A percentile compares a stretch with the other conserved stretches of the same genome.
Conservation (phyloP, 2,113 vertebrate genomes). For the Stictonetta naevosa region DNA sequence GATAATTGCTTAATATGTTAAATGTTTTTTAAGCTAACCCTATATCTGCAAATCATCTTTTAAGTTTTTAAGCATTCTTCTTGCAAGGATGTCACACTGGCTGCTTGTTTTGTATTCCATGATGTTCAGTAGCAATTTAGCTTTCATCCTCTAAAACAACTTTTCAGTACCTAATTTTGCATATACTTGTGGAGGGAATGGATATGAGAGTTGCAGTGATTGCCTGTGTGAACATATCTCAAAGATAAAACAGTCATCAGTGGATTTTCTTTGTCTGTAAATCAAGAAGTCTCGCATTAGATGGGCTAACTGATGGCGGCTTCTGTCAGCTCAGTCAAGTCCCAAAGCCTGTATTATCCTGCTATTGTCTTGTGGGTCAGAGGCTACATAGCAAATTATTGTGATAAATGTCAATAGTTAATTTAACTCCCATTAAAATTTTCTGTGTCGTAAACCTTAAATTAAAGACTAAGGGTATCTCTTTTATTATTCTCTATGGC, state of each 20-base stretch:
- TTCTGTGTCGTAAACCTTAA: slow-evolving; percentile 57
- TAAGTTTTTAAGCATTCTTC: neutral
- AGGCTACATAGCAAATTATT: slow-evolving; percentile 46
- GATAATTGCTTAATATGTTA: neutral
- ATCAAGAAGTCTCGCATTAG: neutral
- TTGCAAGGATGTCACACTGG: neutral
- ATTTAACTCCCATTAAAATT: slow-evolving; percentile 58
- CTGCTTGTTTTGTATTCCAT: neutral
- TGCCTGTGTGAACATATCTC: neutral
- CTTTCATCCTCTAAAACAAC: neutral
- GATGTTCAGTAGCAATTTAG: neutral
- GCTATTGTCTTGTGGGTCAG: slow-evolving; percentile 9
- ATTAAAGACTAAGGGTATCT: slow-evolving; percentile 39
- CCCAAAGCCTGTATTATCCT: neutral
- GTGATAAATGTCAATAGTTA: slow-evolving; percentile 52
- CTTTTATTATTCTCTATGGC: slow-evolving; percentile 19
- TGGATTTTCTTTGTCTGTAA: neutral
- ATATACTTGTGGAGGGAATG: neutral
- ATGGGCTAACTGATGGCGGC: neutral
- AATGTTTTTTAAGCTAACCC: neutral
- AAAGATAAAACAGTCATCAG: neutral
- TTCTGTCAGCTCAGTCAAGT: neutral
- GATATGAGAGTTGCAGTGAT: neutral
- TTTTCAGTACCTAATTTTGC: neutral
- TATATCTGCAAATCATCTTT: neutral